Conservation (phyloP, 2,888 invertebrate species). For the Griposia aprilina region DNA sequence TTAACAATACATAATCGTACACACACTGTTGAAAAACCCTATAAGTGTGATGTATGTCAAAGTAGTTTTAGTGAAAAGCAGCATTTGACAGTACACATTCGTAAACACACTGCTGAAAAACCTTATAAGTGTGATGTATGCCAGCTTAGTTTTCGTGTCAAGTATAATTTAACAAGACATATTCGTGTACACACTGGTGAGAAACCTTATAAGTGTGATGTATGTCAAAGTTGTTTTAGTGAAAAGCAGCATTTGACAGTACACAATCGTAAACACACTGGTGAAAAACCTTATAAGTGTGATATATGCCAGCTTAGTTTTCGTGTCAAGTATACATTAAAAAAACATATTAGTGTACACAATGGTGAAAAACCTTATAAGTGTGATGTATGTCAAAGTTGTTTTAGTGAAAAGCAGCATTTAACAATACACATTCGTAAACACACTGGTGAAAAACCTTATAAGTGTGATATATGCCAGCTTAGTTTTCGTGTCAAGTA, state of each 20-base stretch:
- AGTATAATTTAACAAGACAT: no score
- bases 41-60: not conserved
- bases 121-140: no score
- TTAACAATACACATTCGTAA: not conserved
- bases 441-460: no score
- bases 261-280: not conserved
- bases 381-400: not conserved
- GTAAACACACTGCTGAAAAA: no score
- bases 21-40: not conserved
- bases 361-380: not conserved
- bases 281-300: not conserved
- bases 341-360: not conserved
- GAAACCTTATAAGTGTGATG: not conserved
- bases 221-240: not conserved
- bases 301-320: not conserved
- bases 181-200: not conserved
- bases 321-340: no score
- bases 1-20: not conserved
- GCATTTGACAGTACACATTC: not conserved
- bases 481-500: no score
- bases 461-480: no score
- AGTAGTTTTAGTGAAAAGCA: not conserved
- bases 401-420: not conserved
- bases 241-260: not conserved
- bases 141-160: no score